Evolutionary conservation across 2,888 invertebrate species (phyloP), one percentile per base, ranked within the genome.

Genomic region (Noctua janthina): DNA sequence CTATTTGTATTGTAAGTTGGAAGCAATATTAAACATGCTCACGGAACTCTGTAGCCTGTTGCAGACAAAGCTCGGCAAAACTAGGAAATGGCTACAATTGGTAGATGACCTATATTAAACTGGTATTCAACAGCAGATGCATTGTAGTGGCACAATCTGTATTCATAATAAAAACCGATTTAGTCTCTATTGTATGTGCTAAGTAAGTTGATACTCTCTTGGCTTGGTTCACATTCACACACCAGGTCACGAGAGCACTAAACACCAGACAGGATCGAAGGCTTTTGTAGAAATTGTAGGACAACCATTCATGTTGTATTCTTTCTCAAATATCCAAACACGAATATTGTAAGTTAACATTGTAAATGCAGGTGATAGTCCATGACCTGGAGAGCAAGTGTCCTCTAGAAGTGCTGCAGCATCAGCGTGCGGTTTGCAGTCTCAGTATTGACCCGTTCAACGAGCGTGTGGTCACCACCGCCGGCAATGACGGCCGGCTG

Each of bases 401-500:
- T 54, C 96, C 98, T 0, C 93, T 98, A 80, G 98, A 99, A 91
- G 98, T 98, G 85, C 98, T 99, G 90, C 97, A 98, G 46, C 99
- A 99, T 91, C 98, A 98, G 87, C 98, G 99, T 88, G 99, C 99
- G 0, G 99, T 99, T 0, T 99, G 99, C 94, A 98, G 99, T 74
- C 96, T 99, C 73, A 98, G 98, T 85, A 98, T 99, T 74, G 98
- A 99, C 95, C 99, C 99, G 0, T 97, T 98, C 92, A 98, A 99
- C 93, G 98, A 98, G 87, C 97, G 98, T 90, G 97, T 99, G 10
- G 98, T 99, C 90, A 98, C 98, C 49, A 99, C 99, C 71, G 99
- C 99, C 13, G 99, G 99, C 80, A 99, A 99, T 94, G 99, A 99
- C 96, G 99, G 99, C 6, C 97, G 98, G 83, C 97, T 99, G 83